These are phyloP conservation scores for Odocoileus hemionus DNA, from an alignment of 2,113 vertebrate genomes.

Conservation along the genomic window DNA sequence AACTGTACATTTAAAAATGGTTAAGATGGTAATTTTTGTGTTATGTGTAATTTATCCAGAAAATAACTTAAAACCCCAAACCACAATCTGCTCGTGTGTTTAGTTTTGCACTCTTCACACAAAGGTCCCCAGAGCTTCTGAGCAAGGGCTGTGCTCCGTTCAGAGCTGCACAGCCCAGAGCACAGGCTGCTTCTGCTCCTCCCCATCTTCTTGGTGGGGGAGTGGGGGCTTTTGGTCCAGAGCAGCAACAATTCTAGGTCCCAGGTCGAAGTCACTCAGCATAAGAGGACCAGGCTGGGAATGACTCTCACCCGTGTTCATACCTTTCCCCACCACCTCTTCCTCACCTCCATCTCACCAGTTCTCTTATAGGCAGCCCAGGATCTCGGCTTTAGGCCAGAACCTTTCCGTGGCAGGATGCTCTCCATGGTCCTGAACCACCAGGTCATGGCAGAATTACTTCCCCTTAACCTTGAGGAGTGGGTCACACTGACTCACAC, in stretches of 20 bases:
- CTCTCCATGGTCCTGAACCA: constrained; percentile 71
- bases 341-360: background rate
- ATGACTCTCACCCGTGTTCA: background rate
- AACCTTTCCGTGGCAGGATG: accelerated
- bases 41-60: background rate
- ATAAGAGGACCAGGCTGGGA: background rate
- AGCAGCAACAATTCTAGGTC: background rate
- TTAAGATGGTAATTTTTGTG: background rate
- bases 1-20: background rate
- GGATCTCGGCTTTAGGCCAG: background rate
- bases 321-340: background rate
- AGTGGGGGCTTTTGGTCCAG: background rate
- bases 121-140: background rate
- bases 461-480: background rate
- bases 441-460: background rate
- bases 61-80: background rate
- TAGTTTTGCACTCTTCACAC: background rate
- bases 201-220: background rate
- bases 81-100: background rate
- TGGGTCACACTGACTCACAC: background rate
- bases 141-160: background rate
- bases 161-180: background rate
- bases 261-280: background rate
- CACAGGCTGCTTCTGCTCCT: background rate
- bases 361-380: background rate